Evolutionary conservation across 37 sponge, comb jelly and placozoan species (phyloP), one percentile per base, ranked within the genome.

Genomic region (Oscarella lobularis): DNA sequence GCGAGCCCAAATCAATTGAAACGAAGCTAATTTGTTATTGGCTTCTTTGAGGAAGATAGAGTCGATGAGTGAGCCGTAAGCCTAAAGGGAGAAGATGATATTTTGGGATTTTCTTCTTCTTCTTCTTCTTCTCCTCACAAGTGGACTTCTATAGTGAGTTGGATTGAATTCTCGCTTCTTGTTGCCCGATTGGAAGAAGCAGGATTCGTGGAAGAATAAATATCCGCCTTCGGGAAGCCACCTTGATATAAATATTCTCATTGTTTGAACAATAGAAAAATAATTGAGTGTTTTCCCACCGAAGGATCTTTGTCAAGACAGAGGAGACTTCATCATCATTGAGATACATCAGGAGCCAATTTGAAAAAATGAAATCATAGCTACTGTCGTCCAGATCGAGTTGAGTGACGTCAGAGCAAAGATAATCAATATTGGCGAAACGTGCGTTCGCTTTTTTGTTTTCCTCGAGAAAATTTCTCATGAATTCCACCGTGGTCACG

Each of bases 261-360:
- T 34, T 4, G 33, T 68, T 20, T 14, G 33, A 5, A 68, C 6
- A 30, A 68, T 5, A 5, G 6, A 35, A 5, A 32, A 14, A 5
- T 35, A 5, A 68, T 4, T 4, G 35, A 32, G 33, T 4, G 6
- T 5, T 29, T 32, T 5, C 71, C 66, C 37, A 83, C 84, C 60
- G 54, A 6, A 83, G 67, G 33, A 74, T 73, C 39, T 79, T 81
- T 2, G 33, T 36, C 29, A 70, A 38, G 30, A 81, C 67, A 3
- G 67, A 5, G 14, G 66, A 39, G 20, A 81, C 75, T 35, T 86
- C 86, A 41, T 3, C 72, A 78, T 86, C 86, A 36, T 66, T 74
- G 4, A 86, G 74, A 48, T 86, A 86, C 82, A 86, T 86, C 9
- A 86, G 71, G 5, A 86, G 74, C 86, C 86, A 86, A 39, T 79